Evolutionary conservation across 2,888 invertebrate genomes (phyloP).

Genomic region (Conus canariensis): DNA sequence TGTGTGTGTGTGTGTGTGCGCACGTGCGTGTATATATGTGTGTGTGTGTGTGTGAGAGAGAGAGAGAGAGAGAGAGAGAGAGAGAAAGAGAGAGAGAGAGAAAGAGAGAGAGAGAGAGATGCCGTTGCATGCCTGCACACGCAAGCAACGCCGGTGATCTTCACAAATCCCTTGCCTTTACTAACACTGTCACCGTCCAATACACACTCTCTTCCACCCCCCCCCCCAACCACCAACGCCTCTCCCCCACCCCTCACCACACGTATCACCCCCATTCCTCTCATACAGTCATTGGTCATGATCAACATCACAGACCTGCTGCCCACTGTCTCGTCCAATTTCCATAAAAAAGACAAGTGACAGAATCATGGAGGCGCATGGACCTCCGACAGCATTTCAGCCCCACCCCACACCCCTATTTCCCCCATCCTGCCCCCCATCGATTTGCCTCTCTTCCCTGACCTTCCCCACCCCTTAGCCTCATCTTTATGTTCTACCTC

Average conservation of each 20-base stretch:
- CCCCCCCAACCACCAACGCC: neutral
- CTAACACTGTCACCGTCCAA: too few relatives aligned
- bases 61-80: too few relatives aligned
- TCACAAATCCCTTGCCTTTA: too few relatives aligned
- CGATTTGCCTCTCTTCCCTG: neutral
- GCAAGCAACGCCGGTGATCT: too few relatives aligned
- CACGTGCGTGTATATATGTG: too few relatives aligned
- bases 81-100: too few relatives aligned
- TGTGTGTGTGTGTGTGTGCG: too few relatives aligned
- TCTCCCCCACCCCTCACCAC: too few relatives aligned
- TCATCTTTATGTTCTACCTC: neutral
- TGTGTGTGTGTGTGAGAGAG: too few relatives aligned
- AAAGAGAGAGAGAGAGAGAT: too few relatives aligned
- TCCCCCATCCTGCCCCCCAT: neutral
- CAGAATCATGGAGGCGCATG: neutral
- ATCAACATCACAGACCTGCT: neutral
- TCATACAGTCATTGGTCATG: neutral
- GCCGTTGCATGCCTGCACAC: too few relatives aligned
- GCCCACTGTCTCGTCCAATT: neutral
- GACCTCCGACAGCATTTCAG: neutral
- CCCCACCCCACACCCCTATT: neutral
- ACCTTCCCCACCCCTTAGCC: neutral
- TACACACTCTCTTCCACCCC: neutral
- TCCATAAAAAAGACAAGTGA: neutral
- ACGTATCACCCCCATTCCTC: too few relatives aligned